Evolutionary conservation across 2,113 vertebrate genomes (phyloP).

Genomic region (cat (Felis catus)): F.catus_Fca126_mat1.0 CM031416.1:88659001-88659500

Average conservation of each 20-base stretch:
- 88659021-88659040: not conserved
- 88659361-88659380: constrained; percentile 41
- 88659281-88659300: constrained; percentile 67
- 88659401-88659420: constrained; percentile 1
- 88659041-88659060: not conserved
- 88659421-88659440: constrained; percentile 34
- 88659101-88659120: constrained; percentile 23
- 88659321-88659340: constrained; percentile 72
- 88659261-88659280: constrained; percentile 71
- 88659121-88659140: constrained; percentile 8
- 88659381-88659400: constrained; percentile 47
- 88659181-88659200: constrained; percentile 73
- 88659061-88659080: constrained; percentile 37
- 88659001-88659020: constrained; percentile 53
- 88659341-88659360: constrained; percentile 74
- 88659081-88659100: constrained; percentile 46
- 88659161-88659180: constrained; percentile 63
- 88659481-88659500: not conserved
- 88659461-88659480: not conserved
- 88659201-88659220: constrained; percentile 78
- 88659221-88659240: constrained; percentile 74
- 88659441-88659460: not conserved
- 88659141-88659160: constrained; percentile 43
- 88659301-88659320: constrained; percentile 68
- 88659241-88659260: constrained; percentile 73